A percentile compares a stretch with the other conserved stretches of the same genome.
phyloP scores from a whole-genome alignment of 1,140 invertebrate genomes.

The Sinella curviseta region DNA sequence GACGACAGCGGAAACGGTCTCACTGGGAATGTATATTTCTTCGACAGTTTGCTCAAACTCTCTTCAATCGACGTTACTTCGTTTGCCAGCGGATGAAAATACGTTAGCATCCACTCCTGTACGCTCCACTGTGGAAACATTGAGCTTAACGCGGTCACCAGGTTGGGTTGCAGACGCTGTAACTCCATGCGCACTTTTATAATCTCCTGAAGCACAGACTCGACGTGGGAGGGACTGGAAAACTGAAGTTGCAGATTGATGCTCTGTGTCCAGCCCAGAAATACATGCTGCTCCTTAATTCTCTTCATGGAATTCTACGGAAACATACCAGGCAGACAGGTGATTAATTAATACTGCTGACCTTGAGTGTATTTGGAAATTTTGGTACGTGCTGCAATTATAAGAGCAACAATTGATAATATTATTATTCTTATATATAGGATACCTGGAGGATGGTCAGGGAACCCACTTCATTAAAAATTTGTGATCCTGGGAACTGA shows the following conservation, averaged over 20 bases:
- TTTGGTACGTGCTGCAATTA: slow-evolving; percentile 42
- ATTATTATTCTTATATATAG: background rate
- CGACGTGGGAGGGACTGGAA: slow-evolving; percentile 55
- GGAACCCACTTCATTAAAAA: slow-evolving; percentile 48
- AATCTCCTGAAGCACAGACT: slow-evolving; percentile 50
- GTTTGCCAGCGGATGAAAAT: slow-evolving; percentile 51
- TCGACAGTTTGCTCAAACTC: slow-evolving; percentile 39
- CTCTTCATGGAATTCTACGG: slow-evolving; percentile 28
- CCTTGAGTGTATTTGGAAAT: too few species aligned
- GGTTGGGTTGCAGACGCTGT: slow-evolving; percentile 46
- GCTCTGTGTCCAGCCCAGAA: slow-evolving; percentile 54
- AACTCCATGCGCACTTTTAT: slow-evolving; percentile 50
- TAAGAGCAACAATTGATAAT: too few species aligned
- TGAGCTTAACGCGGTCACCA: slow-evolving; percentile 49
- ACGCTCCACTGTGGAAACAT: slow-evolving; percentile 54
- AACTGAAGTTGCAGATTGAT: slow-evolving; percentile 53
- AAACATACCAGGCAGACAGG: background rate
- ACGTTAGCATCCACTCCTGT: slow-evolving; percentile 53
- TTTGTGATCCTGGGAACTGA: slow-evolving; percentile 52
- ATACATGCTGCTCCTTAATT: slow-evolving; percentile 49
- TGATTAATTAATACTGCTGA: background rate
- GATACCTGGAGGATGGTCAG: slow-evolving; percentile 34
- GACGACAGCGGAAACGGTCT: slow-evolving; percentile 29
- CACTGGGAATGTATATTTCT: slow-evolving; percentile 40
- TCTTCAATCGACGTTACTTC: slow-evolving; percentile 47